Evolutionary conservation across 2,797 vertebrate species (phyloP).

Genomic region (Etheostoma perlongum): DNA sequence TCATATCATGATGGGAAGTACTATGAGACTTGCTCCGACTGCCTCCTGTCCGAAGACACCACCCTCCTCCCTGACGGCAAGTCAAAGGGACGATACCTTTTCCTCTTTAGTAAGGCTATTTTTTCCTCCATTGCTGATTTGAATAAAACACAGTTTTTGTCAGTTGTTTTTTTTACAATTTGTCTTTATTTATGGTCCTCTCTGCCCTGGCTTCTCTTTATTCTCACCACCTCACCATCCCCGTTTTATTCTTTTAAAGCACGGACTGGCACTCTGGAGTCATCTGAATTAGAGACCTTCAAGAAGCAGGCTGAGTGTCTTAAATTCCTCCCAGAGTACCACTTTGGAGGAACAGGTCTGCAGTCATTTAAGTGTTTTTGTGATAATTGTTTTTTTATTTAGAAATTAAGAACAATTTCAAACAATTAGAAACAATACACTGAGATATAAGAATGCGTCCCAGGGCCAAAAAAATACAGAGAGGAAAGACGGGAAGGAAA

Average conservation of each 20-base stretch:
- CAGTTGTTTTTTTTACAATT: not conserved
- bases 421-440: too few species aligned
- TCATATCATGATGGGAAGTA: slow-evolving; percentile 83
- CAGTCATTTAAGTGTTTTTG: not conserved
- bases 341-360: slow-evolving; percentile 68
- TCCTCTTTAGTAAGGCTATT: slow-evolving; percentile 75
- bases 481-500: too few species aligned
- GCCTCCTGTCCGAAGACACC: slow-evolving; percentile 81
- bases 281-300: slow-evolving; percentile 76
- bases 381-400: too few species aligned
- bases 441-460: too few species aligned
- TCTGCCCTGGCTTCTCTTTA: not conserved
- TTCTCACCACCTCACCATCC: not conserved
- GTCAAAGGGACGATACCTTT: slow-evolving; percentile 78
- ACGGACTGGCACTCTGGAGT: slow-evolving; percentile 66
- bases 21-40: slow-evolving; percentile 78
- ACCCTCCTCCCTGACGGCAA: slow-evolving; percentile 75
- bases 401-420: too few species aligned
- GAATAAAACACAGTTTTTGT: not conserved
- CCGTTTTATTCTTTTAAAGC: slow-evolving; percentile 55
- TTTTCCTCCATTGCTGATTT: not conserved
- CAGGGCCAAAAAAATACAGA: too few species aligned
- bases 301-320: slow-evolving; percentile 82
- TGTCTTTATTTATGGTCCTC: not conserved
- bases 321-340: slow-evolving; percentile 67